phyloP scores from a whole-genome alignment of 2,888 invertebrate genomes.

The Philaethria dido region DNA sequence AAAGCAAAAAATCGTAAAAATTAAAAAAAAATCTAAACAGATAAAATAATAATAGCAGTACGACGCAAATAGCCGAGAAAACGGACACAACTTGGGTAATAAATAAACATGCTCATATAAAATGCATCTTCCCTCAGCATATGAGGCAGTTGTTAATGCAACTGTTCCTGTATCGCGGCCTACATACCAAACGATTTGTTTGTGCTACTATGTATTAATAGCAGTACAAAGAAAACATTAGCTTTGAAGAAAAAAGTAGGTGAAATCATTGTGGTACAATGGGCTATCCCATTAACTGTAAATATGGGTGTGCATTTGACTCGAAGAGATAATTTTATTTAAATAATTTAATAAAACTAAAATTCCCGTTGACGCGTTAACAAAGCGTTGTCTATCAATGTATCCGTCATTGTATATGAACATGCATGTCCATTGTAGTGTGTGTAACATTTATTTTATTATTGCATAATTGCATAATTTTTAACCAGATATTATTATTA shows the following conservation, averaged over 20 bases:
- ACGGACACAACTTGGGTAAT: neutral
- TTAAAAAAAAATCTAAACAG: neutral
- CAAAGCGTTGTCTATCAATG: too few species aligned
- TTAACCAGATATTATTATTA: too few species aligned
- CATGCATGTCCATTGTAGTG: too few species aligned
- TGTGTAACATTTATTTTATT: too few species aligned
- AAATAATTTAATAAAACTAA: too few species aligned
- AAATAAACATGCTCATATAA: conserved; percentile 21
- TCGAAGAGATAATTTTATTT: too few species aligned
- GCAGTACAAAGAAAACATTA: conserved; percentile 43
- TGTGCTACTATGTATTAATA: conserved; percentile 45
- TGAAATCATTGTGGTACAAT: neutral
- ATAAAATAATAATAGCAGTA: neutral
- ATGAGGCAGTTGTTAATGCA: conserved; percentile 34
- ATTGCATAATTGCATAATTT: too few species aligned
- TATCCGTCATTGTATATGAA: too few species aligned
- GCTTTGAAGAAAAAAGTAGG: conserved; percentile 44
- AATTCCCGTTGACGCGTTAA: too few species aligned
- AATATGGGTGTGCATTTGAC: too few species aligned
- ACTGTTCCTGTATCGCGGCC: conserved; percentile 41
- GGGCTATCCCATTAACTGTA: neutral
- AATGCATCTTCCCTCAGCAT: conserved; percentile 25
- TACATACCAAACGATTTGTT: conserved; percentile 43
- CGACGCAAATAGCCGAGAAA: neutral
- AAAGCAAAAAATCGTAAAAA: too few species aligned